Evolutionary conservation across 2,888 invertebrate species (phyloP).

Genomic region (Sesia bembeciformis): DNA sequence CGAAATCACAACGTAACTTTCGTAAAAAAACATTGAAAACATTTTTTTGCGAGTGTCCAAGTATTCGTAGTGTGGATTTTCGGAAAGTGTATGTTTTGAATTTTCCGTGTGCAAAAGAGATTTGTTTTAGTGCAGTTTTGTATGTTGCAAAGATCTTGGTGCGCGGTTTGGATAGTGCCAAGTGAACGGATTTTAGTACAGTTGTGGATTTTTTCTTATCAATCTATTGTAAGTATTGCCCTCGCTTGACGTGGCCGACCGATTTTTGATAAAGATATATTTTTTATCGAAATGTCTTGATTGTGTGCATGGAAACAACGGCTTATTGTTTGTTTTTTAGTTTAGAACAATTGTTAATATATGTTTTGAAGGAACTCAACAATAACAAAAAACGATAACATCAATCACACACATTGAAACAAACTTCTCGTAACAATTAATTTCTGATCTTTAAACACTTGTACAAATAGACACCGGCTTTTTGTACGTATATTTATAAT

Average conservation of each 20-base stretch:
- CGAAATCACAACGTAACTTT: slow-evolving; percentile 48
- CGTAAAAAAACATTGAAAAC: slow-evolving; percentile 45
- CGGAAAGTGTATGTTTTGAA: slow-evolving; percentile 10
- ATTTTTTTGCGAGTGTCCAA: slow-evolving; percentile 22
- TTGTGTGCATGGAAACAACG: slow-evolving; percentile 12
- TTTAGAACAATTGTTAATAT: background rate
- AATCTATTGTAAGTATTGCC: slow-evolving; percentile 15
- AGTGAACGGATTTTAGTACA: slow-evolving; percentile 43
- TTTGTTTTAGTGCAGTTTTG: slow-evolving; percentile 36
- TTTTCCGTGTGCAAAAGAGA: slow-evolving; percentile 12
- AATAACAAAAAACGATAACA: background rate
- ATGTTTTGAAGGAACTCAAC: background rate
- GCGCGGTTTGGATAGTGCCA: slow-evolving; percentile 24
- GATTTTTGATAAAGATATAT: slow-evolving; percentile 19
- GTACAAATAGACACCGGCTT: slow-evolving; percentile 16
- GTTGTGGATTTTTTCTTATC: slow-evolving; percentile 40
- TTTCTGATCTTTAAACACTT: slow-evolving; percentile 15
- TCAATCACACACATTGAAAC: background rate
- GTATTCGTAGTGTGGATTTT: slow-evolving; percentile 14
- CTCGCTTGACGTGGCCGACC: slow-evolving; percentile 22
- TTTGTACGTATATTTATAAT: too few relatives aligned
- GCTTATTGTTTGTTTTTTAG: background rate
- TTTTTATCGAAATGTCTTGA: slow-evolving; percentile 11
- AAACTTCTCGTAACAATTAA: slow-evolving; percentile 5
- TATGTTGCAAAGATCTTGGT: slow-evolving; percentile 44